These are phyloP conservation scores for Phthorimaea operculella DNA, from an alignment of 1,140 invertebrate species.

Conservation along the genomic window DNA sequence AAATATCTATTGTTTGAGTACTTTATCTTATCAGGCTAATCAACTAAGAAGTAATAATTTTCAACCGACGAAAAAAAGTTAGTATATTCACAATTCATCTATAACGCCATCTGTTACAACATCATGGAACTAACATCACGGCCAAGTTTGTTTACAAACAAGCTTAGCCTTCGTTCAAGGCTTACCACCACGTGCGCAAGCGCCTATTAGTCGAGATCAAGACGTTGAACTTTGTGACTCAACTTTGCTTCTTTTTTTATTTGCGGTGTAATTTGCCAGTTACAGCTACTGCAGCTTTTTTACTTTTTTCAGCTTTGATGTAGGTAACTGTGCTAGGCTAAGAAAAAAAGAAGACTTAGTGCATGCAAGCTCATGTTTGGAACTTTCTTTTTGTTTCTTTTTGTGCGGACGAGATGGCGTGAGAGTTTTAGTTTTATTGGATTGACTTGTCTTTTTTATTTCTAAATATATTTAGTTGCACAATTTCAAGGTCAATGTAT, in stretches of 20 bases:
- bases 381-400: conserved; percentile 6
- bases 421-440: conserved; percentile 4
- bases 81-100: no score
- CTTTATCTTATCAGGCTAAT: no score
- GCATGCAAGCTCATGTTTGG: background rate
- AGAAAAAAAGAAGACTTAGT: background rate
- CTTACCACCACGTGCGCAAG: conserved; percentile 16
- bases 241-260: background rate
- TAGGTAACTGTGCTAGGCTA: no score
- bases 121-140: conserved; percentile 36
- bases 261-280: background rate
- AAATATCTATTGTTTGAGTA: no score
- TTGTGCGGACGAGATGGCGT: conserved; percentile 23
- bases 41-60: no score
- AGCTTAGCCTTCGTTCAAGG: conserved; percentile 40
- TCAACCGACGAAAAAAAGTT: no score
- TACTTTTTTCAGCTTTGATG: background rate
- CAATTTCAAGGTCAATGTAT: no score
- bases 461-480: no score
- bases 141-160: conserved; percentile 43
- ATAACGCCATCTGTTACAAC: conserved; percentile 35
- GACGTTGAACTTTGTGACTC: conserved; percentile 19
- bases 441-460: no score
- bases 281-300: background rate
- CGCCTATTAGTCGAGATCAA: no score